Evolutionary conservation across 1,140 invertebrate species (phyloP).

Genomic region (Tetragonula clypearis): DNA sequence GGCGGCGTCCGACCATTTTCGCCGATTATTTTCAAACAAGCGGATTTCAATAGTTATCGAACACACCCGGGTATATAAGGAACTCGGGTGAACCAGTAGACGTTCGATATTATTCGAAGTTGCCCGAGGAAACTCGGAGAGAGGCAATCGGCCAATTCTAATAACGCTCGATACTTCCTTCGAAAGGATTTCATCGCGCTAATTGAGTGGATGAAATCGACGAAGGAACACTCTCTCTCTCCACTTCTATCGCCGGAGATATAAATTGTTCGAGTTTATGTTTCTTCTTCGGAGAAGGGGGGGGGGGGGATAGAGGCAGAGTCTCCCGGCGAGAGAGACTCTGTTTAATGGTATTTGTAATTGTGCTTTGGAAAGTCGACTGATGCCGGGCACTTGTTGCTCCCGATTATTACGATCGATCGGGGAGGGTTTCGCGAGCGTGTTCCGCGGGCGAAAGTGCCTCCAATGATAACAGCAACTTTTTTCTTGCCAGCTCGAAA

Average conservation of each 20-base stretch:
- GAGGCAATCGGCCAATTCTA: neutral
- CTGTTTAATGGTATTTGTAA: slow-evolving; percentile 26
- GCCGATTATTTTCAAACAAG: neutral
- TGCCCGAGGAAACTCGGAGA: neutral
- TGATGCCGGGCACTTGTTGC: slow-evolving; percentile 17
- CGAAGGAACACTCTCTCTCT: neutral
- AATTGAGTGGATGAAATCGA: slow-evolving; percentile 10
- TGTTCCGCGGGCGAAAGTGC: neutral
- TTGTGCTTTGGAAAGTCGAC: slow-evolving; percentile 8
- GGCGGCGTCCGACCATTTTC: too few relatives aligned
- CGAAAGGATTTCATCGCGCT: neutral
- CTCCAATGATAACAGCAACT: neutral
- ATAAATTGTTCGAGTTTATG: slow-evolving; percentile 21
- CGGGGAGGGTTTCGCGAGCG: too few relatives aligned
- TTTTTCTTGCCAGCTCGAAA: neutral
- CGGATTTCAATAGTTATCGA: neutral
- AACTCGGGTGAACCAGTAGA: too few relatives aligned
- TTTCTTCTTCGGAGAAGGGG: neutral
- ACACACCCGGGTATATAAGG: neutral
- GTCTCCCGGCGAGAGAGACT: neutral
- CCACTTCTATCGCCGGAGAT: neutral
- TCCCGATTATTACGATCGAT: neutral
- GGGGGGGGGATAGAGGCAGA: neutral
- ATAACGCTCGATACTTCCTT: neutral
- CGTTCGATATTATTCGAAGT: neutral